Evolutionary conservation across 2,888 invertebrate genomes (phyloP), one percentile per base, ranked within the genome.

Genomic region (Hyposoter dolosus): DNA sequence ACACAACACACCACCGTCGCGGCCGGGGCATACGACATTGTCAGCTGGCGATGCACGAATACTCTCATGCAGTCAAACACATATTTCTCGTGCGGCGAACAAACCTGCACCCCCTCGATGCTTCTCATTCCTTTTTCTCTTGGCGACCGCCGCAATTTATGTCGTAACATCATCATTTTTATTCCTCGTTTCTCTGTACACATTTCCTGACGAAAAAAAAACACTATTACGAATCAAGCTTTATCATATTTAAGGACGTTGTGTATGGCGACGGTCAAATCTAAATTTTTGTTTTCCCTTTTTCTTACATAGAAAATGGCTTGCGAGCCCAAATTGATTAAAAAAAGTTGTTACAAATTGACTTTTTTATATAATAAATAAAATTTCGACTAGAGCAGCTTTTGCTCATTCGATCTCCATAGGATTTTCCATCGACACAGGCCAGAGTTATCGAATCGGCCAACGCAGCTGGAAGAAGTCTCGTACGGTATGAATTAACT

Each of bases 401-500:
- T 23, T 47, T 45, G 7, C 23, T 23, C 12, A 68, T 68, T n/a
- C 43, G 68, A 0, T 23, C 5, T 1, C 28, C 1, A 28, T 28
- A 3, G 28, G 28, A 28, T 28, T 28, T 45, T 19, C 6, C 12
- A 68, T 19, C 17, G 69, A 69, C 6, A 1, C 19, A 23, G 66
- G 76, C 63, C 74, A 71, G 83, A 85, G 43, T 83, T 83, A 83
- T 83, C 77, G 86, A 40, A 83, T 83, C 65, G 77, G 43, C 72
- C 32, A 32, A 32, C 28, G 63, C 69, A 81, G 81, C 69, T 86
- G 90, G 88, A 90, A 90, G 88, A 89, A 90, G 88, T 71, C 76
- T 66, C 68, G 66, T 53, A 28, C 35, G 65, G 87, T 89, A 92
- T 92, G 92, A 93, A 92, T 92, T 92, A 92, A 89, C 88, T 91